Conservation (phyloP, 2,888 invertebrate species). For the Seira sanloemensis region DNA sequence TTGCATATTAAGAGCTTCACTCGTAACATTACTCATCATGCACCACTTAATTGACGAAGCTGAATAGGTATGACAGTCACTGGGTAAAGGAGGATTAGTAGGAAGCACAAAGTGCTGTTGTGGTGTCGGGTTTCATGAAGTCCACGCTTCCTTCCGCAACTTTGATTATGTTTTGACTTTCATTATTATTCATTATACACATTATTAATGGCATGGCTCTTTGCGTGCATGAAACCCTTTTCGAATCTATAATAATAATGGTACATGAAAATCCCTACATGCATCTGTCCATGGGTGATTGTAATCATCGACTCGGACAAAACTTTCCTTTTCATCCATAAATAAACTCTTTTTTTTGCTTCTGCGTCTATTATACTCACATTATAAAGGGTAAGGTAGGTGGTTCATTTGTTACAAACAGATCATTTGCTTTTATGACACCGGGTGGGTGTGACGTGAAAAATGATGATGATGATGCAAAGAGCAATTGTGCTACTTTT, state of each 20-base stretch:
- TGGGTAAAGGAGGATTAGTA: too few relatives aligned
- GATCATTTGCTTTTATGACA: conserved; percentile 48
- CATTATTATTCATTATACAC: background rate
- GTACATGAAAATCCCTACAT: too few relatives aligned
- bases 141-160: background rate
- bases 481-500: conserved; percentile 30
- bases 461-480: conserved; percentile 9
- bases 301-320: background rate
- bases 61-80: too few relatives aligned
- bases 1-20: too few relatives aligned
- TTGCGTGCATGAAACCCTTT: background rate
- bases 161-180: background rate
- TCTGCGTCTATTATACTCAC: background rate
- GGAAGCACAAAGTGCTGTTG: conserved; percentile 4
- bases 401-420: conserved; percentile 14
- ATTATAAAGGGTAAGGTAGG: background rate
- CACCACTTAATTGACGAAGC: too few relatives aligned
- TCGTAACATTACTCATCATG: too few relatives aligned
- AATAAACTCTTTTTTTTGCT: background rate
- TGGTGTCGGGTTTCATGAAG: background rate
- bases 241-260: too few relatives aligned
- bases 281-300: too few relatives aligned
- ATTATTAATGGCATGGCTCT: background rate
- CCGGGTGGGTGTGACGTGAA: conserved; percentile 43
- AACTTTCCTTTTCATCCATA: conserved; percentile 4